Conservation (phyloP, 2,888 invertebrate genomes). For the Stegophylla sp. region DNA sequence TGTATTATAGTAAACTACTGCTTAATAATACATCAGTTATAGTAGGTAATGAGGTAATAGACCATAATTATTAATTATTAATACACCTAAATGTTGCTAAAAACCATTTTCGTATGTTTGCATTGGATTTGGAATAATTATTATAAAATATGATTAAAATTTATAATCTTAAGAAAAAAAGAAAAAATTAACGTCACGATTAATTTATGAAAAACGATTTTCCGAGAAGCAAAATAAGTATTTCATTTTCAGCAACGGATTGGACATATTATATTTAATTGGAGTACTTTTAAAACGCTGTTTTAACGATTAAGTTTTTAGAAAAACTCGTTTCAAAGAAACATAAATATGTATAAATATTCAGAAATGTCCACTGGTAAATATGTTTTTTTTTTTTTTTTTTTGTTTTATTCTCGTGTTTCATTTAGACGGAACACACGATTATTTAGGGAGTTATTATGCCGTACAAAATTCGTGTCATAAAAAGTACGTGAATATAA, state of each 20-base stretch:
- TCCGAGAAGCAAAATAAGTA: too few relatives aligned
- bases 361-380: not conserved
- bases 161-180: too few relatives aligned
- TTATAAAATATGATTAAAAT: too few relatives aligned
- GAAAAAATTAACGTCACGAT: too few relatives aligned
- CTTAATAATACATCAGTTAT: not conserved
- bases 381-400: not conserved
- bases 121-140: too few relatives aligned
- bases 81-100: not conserved
- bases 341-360: not conserved
- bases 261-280: too few relatives aligned
- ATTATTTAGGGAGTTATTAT: not conserved
- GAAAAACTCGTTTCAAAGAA: not conserved
- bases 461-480: not conserved
- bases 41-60: too few relatives aligned
- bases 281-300: too few relatives aligned
- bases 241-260: too few relatives aligned
- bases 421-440: not conserved
- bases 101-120: not conserved
- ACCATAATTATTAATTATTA: not conserved
- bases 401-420: too few relatives aligned
- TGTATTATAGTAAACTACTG: not conserved
- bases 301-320: too few relatives aligned
- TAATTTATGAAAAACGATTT: too few relatives aligned
- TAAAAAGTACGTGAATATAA: not conserved